Conservation (phyloP, 1,140 invertebrate genomes). For the Pachyrhynchus sulphureomaculatus region DNA sequence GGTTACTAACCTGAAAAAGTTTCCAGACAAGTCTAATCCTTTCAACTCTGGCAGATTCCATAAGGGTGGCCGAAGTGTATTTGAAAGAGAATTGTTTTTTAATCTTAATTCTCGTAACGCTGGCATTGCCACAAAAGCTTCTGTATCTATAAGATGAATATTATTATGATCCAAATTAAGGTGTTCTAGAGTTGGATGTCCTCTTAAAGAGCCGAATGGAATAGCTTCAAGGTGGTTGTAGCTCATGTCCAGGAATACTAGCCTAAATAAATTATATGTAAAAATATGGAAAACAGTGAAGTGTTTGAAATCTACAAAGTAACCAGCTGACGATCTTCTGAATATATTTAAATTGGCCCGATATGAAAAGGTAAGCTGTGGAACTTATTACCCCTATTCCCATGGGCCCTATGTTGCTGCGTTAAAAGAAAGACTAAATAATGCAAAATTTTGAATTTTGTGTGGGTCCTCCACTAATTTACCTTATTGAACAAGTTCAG, state of each 20-base stretch:
- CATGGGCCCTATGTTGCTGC: too few species aligned
- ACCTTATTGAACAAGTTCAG: too few species aligned
- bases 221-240: constrained; percentile 73
- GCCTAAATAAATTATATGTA: constrained; percentile 47
- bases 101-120: constrained; percentile 76
- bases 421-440: too few species aligned
- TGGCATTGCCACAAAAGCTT: constrained; percentile 79
- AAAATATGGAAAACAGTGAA: too few species aligned
- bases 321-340: background rate
- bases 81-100: constrained; percentile 73
- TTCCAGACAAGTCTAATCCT: constrained; percentile 77
- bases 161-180: constrained; percentile 79
- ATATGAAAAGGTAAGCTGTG: too few species aligned
- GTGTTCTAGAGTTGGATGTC: constrained; percentile 75
- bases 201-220: constrained; percentile 70
- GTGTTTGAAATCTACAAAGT: too few species aligned
- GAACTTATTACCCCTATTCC: too few species aligned
- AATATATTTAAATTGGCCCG: too few species aligned
- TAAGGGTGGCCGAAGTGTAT: constrained; percentile 59
- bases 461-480: too few species aligned
- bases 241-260: constrained; percentile 76
- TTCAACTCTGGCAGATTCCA: constrained; percentile 81
- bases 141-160: constrained; percentile 69
- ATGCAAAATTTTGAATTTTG: too few species aligned
- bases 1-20: constrained; percentile 63